Evolutionary conservation across 2,797 vertebrate genomes (phyloP), one percentile per base, ranked within the genome.

Genomic region (Hypotaenidia philippensis): DNA sequence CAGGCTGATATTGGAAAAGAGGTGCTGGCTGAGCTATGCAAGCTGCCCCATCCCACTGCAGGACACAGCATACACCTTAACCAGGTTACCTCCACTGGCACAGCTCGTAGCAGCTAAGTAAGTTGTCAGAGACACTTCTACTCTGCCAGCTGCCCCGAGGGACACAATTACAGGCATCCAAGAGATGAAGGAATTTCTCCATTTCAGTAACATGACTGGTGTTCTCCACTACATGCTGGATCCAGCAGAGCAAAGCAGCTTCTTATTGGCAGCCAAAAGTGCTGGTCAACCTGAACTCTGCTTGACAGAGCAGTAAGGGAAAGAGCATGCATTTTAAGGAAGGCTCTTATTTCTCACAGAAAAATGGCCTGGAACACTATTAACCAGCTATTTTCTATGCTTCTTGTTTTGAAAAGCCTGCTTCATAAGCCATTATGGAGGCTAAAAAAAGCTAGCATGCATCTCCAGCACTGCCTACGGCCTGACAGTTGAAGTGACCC

Each of bases 391-490:
- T 92, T 83, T 80, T 68, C 82, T 57, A 49, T 57, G 83, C 32
- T 40, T 63, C 64, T 64, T 75, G 68, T 45, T 92, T 69, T 76
- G 80, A 83, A 95, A 91, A 88, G 83, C 65, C 77, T 70, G 68
- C 55, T 65, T 60, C 45, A 52, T 31, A 78, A 81, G 68, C 56
- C 45, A 89, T 83, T 80, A 86, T 4, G 9, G 63, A 93, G 49
- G 36, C 47, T 53, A 49, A 59, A 80, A 83, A 82, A 81, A 61
- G 2, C 55, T 9, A 66, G 40, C 2, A 2, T 53, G 26, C 36
- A 53, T 53, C 45, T 80, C 32, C 36, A 55, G 29, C 41, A 29
- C 45, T 75, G 88, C 83, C 92, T 52, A 85, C 70, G 72, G 93
- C 64, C 25, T 77, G 49, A 60, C 32, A 60, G 53, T 0, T 61